Conservation (phyloP, 2,888 invertebrate species). For the Zygogramma bicolorata region DNA sequence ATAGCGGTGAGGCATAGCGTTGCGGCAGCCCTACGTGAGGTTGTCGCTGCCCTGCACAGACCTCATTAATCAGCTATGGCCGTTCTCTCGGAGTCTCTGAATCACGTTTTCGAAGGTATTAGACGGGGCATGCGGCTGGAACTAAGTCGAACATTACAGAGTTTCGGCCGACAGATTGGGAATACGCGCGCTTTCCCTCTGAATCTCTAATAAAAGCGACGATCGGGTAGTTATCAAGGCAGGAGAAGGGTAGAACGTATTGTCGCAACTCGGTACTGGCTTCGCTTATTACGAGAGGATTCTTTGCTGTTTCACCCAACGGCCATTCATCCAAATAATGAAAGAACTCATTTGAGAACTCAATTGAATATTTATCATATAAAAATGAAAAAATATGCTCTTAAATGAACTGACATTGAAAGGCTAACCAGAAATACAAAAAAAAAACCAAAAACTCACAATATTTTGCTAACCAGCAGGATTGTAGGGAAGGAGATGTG, state of each 20-base stretch:
- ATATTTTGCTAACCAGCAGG: no score
- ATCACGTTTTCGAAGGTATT: conserved; percentile 41
- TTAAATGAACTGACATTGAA: no score
- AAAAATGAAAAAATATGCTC: no score
- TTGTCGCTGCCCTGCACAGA: conserved; percentile 47
- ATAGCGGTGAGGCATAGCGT: conserved; percentile 45
- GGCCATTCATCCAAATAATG: no score
- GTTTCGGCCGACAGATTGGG: not conserved
- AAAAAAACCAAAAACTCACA: no score
- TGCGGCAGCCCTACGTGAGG: conserved; percentile 49
- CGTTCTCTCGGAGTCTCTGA: conserved; percentile 38
- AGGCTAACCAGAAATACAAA: no score
- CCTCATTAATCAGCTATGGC: conserved; percentile 52
- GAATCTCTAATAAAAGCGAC: not conserved
- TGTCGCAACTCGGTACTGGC: no score
- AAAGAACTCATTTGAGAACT: no score
- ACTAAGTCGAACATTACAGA: conserved; percentile 22
- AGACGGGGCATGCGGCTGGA: conserved; percentile 23
- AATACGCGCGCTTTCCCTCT: not conserved
- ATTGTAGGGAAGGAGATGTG: no score
- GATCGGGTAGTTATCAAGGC: not conserved
- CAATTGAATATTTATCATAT: no score
- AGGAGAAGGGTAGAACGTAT: not conserved
- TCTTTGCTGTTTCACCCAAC: no score
- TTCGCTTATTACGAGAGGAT: no score